These are phyloP conservation scores for Dendrolimus pini DNA, from an alignment of 2,888 invertebrate species.

Conservation along the genomic window DNA sequence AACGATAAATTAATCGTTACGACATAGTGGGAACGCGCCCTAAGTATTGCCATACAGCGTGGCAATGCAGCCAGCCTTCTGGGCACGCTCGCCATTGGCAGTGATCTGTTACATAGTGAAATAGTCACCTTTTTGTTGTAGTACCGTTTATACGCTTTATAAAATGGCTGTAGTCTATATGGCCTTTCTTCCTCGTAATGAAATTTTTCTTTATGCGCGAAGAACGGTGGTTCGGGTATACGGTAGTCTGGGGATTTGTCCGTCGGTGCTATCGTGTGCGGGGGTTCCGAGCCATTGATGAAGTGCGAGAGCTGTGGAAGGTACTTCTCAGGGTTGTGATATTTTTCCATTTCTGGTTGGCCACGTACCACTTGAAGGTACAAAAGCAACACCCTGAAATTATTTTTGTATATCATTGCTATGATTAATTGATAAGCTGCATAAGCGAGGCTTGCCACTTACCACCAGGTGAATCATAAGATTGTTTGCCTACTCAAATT, in stretches of 20 bases:
- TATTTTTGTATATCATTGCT: too few relatives aligned
- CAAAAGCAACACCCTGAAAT: too few relatives aligned
- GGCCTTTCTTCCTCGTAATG: slow-evolving; percentile 8
- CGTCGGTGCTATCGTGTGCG: background rate
- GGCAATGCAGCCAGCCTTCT: too few relatives aligned
- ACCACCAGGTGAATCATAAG: too few relatives aligned
- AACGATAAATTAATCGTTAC: too few relatives aligned
- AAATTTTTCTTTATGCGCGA: background rate
- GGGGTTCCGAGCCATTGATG: slow-evolving; percentile 2
- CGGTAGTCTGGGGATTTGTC: slow-evolving; percentile 4
- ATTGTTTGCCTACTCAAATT: too few relatives aligned
- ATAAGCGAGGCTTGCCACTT: too few relatives aligned
- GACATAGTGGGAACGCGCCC: too few relatives aligned
- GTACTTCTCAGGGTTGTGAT: background rate
- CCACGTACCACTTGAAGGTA: background rate
- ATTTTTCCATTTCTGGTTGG: background rate
- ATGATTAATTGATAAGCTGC: too few relatives aligned
- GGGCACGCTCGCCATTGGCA: too few relatives aligned
- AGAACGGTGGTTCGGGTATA: slow-evolving; percentile 3
- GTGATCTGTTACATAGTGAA: background rate
- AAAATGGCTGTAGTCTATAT: slow-evolving; percentile 6
- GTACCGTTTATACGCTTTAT: slow-evolving; percentile 1
- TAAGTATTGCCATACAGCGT: too few relatives aligned
- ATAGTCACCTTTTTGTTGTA: background rate
- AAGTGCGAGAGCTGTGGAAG: background rate